A percentile compares a stretch with the other conserved stretches of the same genome.
Evolutionary conservation across 2,113 vertebrate species (phyloP).

Genomic region (Myiozetetes cayanensis): DNA sequence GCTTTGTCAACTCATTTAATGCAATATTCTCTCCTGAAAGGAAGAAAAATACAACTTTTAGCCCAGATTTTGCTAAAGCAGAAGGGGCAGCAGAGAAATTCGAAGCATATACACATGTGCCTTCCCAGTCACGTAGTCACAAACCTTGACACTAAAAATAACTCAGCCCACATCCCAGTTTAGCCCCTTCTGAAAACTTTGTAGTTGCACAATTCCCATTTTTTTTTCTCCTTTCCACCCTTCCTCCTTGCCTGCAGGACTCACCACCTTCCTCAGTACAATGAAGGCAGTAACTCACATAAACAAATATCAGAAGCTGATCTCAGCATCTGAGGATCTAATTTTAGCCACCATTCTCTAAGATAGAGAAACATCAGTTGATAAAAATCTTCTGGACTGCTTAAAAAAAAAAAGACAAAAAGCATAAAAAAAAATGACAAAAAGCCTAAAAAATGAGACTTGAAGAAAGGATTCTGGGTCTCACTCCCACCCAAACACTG

Average conservation of each 20-base stretch:
- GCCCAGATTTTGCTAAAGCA: background rate
- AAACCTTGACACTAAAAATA: background rate
- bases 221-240: background rate
- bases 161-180: background rate
- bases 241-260: background rate
- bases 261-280: background rate
- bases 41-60: background rate
- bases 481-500: no score
- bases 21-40: background rate
- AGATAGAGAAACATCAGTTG: background rate
- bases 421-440: background rate
- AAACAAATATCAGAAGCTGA: background rate
- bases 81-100: background rate
- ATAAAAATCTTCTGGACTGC: background rate
- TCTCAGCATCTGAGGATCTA: background rate
- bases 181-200: background rate
- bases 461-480: background rate
- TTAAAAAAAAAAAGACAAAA: background rate
- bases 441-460: background rate
- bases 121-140: background rate
- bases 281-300: background rate
- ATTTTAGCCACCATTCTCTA: background rate
- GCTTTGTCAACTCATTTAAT: background rate
- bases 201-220: background rate
- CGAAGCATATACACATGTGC: accelerated